Percentiles rank a stretch among this genome's conserved stretches.
Evolutionary conservation across 2,113 vertebrate genomes (phyloP).

Genomic region (Litocranius walleri): DNA sequence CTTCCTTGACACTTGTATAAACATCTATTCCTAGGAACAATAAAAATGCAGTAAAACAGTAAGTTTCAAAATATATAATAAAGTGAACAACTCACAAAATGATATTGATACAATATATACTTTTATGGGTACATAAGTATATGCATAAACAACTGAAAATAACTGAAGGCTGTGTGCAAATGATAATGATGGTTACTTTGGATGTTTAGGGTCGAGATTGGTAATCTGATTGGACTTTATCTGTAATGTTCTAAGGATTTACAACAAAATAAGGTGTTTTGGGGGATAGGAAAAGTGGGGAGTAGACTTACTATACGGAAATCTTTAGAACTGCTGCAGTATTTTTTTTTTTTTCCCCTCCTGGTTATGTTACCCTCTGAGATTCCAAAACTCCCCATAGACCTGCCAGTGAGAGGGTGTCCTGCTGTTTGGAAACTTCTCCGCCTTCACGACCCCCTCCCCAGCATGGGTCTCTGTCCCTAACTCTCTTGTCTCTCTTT

Average conservation of each 20-base stretch:
- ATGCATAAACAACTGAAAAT: neutral
- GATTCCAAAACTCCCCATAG: neutral
- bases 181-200: neutral
- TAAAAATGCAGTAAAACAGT: neutral
- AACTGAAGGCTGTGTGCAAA: neutral
- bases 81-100: neutral
- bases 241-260: neutral
- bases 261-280: neutral
- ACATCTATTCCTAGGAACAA: neutral
- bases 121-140: neutral
- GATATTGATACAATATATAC: neutral
- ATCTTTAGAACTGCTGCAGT: neutral
- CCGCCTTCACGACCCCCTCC: neutral
- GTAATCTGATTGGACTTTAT: neutral
- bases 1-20: neutral
- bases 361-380: neutral
- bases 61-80: slow-evolving; percentile 13
- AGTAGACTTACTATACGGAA: neutral
- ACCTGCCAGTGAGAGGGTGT: neutral
- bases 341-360: neutral
- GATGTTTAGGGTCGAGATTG: neutral
- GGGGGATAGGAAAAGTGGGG: neutral
- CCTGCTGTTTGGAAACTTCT: neutral
- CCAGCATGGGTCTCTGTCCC: neutral
- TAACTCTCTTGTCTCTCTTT: neutral